Conservation (phyloP, 2,113 vertebrate species). For the Paramisgurnus dabryanus region DNA sequence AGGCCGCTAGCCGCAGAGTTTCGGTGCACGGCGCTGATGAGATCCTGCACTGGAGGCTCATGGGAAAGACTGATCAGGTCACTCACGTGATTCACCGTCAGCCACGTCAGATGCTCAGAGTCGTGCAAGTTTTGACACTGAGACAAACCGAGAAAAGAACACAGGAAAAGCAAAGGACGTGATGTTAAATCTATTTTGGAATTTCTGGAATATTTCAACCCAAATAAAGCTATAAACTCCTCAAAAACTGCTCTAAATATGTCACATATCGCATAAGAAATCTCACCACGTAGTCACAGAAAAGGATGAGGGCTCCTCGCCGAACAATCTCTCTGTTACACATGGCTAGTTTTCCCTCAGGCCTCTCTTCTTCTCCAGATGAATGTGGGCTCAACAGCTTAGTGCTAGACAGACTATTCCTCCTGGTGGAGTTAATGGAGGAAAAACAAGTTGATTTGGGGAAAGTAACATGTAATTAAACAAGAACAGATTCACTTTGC, state of each 20-base stretch:
- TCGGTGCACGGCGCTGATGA: conserved; percentile 95
- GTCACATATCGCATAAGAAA: not conserved
- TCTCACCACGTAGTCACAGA: conserved; percentile 97
- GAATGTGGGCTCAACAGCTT: conserved; percentile 87
- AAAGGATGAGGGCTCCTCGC: conserved; percentile 92
- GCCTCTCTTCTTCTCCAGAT: conserved; percentile 74
- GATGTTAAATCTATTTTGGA: not conserved
- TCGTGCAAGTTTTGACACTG: conserved; percentile 99
- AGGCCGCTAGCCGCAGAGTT: conserved; percentile 96
- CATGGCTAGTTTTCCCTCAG: conserved; percentile 78
- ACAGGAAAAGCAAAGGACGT: not conserved
- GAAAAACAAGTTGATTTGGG: not conserved
- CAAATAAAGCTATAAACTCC: not conserved
- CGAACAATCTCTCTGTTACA: conserved; percentile 93
- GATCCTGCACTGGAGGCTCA: conserved; percentile 96
- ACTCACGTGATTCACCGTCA: conserved; percentile 94
- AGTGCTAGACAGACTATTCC: conserved; percentile 89
- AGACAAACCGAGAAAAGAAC: not conserved
- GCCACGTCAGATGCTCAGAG: conserved; percentile 95
- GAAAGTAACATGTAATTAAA: not conserved
- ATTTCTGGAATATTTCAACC: no score
- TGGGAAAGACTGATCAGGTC: conserved; percentile 93
- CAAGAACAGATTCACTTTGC: not conserved
- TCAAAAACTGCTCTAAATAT: not conserved
- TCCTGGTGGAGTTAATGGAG: conserved; percentile 66